These are phyloP conservation scores for Cephus spinipes DNA, from an alignment of 2,888 invertebrate species.

Conservation along the genomic window DNA sequence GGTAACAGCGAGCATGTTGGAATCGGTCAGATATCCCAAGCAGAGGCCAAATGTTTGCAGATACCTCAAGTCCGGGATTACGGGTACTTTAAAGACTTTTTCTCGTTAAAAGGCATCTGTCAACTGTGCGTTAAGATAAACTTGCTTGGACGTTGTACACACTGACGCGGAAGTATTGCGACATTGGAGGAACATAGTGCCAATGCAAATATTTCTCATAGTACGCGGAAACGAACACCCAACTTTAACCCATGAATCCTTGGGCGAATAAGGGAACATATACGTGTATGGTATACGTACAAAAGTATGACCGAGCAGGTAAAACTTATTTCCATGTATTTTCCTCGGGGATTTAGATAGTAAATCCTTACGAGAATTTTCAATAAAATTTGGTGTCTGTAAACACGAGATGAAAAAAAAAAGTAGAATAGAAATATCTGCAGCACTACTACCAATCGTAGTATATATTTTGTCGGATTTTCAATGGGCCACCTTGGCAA, in stretches of 20 bases:
- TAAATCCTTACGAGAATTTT: not conserved
- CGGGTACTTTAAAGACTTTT: constrained; percentile 7
- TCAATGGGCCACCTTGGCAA: not conserved
- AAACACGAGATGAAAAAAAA: not conserved
- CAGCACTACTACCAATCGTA: not conserved
- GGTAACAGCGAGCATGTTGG: constrained; percentile 6
- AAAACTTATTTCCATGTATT: not conserved
- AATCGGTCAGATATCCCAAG: constrained; percentile 1
- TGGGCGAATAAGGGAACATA: not conserved
- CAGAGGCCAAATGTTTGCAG: constrained; percentile 12
- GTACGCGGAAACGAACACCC: not conserved
- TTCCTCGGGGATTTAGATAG: not conserved
- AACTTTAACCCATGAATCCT: not conserved
- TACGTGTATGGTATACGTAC: too few relatives aligned
- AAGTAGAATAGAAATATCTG: not conserved
- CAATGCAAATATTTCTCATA: not conserved
- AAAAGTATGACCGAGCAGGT: too few relatives aligned
- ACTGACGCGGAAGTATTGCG: not conserved
- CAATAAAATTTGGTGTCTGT: not conserved
- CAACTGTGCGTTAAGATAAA: constrained; percentile 16
- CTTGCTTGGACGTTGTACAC: not conserved
- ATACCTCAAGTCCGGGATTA: constrained; percentile 7
- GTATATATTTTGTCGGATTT: not conserved
- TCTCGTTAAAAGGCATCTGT: constrained; percentile 12
- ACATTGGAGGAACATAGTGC: not conserved